Conservation (phyloP, 2,888 invertebrate species). For the Agrochola litura region DNA sequence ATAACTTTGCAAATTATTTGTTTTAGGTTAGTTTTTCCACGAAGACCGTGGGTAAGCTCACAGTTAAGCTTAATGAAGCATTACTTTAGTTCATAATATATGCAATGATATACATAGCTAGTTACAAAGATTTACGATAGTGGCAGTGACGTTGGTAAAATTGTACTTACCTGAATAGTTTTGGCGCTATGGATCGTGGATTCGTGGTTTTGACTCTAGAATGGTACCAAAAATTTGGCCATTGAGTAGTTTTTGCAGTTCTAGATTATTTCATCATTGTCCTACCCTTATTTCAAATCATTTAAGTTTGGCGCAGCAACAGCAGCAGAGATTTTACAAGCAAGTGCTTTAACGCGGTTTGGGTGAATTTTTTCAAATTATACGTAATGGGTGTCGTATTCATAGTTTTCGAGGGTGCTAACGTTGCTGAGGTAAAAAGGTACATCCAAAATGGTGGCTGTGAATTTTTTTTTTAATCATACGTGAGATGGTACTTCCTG, state of each 20-base stretch:
- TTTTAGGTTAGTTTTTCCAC: slow-evolving; percentile 12
- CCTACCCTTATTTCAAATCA: no score
- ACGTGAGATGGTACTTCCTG: no score
- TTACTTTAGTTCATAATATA: slow-evolving; percentile 23
- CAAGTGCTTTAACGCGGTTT: no score
- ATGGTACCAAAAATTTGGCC: neutral
- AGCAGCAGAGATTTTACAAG: no score
- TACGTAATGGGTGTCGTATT: no score
- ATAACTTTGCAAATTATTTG: slow-evolving; percentile 23
- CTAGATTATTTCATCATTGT: neutral
- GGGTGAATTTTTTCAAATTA: no score
- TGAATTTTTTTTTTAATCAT: no score
- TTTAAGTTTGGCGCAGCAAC: no score
- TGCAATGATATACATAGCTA: neutral
- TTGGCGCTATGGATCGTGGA: no score
- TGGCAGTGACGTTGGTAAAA: neutral
- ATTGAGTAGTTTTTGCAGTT: neutral
- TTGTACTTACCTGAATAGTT: neutral
- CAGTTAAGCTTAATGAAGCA: slow-evolving; percentile 18
- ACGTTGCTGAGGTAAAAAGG: no score
- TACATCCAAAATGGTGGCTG: no score
- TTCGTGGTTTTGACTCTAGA: neutral
- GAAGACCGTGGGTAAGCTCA: neutral
- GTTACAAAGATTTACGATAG: slow-evolving; percentile 24
- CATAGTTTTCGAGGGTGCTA: no score